These are phyloP conservation scores for Hippasteria phrygiana DNA, from an alignment of 53 echinoderm and acorn worm genomes.

Conservation along the genomic window DNA sequence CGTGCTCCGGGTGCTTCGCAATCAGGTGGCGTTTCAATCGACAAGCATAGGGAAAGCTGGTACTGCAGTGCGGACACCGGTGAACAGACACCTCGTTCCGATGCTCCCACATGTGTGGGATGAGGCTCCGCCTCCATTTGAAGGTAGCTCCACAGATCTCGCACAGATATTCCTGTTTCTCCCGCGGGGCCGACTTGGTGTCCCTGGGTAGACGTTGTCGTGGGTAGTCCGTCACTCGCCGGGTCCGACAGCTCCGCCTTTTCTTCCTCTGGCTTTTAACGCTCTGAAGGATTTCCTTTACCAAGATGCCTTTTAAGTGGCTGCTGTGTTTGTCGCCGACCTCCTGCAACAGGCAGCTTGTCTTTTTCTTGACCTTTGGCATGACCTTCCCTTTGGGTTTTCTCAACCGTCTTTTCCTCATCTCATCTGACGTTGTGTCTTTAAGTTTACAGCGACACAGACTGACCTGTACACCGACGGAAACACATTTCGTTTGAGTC, in stretches of 20 bases:
- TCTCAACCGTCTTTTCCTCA: neutral
- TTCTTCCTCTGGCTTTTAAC: neutral
- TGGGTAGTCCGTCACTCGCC: neutral
- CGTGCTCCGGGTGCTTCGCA: constrained; percentile 43
- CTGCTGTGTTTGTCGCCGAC: neutral
- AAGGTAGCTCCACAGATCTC: constrained; percentile 50
- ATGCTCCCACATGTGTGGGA: constrained; percentile 59
- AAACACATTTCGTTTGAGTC: neutral
- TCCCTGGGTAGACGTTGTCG: constrained; percentile 9
- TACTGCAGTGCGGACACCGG: constrained; percentile 43
- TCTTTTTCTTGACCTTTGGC: constrained; percentile 47
- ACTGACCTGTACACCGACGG: constrained; percentile 39
- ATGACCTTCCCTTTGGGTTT: constrained; percentile 10
- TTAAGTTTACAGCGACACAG: constrained; percentile 21
- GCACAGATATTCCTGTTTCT: constrained; percentile 48
- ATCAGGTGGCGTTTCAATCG: constrained; percentile 51
- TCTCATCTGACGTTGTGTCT: neutral
- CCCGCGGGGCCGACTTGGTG: constrained; percentile 39
- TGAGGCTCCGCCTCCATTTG: constrained; percentile 54
- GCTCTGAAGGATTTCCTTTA: neutral
- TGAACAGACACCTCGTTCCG: constrained; percentile 36
- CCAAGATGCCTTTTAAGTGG: neutral
- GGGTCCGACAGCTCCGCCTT: neutral
- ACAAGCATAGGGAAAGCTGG: constrained; percentile 44
- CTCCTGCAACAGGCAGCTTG: neutral